Conservation (phyloP, 2,113 vertebrate genomes). For the Acinonyx jubatus region DNA sequence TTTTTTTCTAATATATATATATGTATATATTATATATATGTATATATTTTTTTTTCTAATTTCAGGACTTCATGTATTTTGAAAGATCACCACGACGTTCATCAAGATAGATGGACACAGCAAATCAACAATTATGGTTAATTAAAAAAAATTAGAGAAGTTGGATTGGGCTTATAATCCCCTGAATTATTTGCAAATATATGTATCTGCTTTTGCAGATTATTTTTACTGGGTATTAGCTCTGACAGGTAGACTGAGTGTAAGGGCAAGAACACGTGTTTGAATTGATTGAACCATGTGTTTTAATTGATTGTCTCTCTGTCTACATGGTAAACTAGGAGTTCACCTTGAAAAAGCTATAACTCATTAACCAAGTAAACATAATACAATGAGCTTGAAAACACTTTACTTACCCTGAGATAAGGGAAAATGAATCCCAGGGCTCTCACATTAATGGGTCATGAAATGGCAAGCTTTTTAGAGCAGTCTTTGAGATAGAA, state of each 20-base stretch:
- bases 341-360: neutral
- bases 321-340: neutral
- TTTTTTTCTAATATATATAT: neutral
- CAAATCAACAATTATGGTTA: neutral
- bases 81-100: slow-evolving; percentile 3
- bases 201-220: slow-evolving; percentile 4
- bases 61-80: slow-evolving; percentile 81
- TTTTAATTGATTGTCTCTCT: neutral
- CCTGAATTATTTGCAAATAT: neutral
- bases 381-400: neutral
- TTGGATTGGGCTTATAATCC: neutral
- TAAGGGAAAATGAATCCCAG: neutral
- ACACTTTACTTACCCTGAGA: neutral
- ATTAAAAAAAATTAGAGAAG: neutral
- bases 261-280: neutral
- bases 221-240: neutral
- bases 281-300: neutral
- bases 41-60: slow-evolving; percentile 33
- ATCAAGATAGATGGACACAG: neutral
- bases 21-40: neutral
- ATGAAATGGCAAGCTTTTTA: neutral
- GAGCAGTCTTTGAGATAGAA: neutral
- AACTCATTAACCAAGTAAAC: neutral
- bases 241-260: neutral
- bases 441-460: neutral